Conservation (phyloP, 2,797 vertebrate species). For the Malurus leucopterus region DNA sequence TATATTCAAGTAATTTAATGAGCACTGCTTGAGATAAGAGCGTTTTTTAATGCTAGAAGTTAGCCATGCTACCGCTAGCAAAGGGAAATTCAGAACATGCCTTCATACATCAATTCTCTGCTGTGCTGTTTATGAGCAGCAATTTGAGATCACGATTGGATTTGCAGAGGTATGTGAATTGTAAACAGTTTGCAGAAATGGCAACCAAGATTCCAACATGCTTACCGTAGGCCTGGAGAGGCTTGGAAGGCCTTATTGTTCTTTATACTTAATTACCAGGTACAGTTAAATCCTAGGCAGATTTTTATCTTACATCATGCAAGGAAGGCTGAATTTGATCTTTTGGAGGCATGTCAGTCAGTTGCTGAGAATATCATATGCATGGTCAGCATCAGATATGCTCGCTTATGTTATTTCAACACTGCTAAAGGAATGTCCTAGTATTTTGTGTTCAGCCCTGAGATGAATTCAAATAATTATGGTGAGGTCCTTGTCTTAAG, state of each 20-base stretch:
- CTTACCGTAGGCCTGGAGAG: conserved; percentile 4
- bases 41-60: not conserved
- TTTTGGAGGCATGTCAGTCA: conserved; percentile 53
- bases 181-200: conserved; percentile 66
- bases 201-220: conserved; percentile 42
- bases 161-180: conserved; percentile 52
- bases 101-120: conserved; percentile 23
- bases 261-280: conserved; percentile 56
- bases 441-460: not conserved
- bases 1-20: not conserved
- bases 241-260: conserved; percentile 54
- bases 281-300: conserved; percentile 63
- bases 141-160: conserved; percentile 58
- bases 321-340: conserved; percentile 59
- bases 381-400: conserved; percentile 51
- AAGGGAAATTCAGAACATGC: conserved; percentile 40
- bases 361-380: conserved; percentile 43
- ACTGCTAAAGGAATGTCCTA: conserved; percentile 29
- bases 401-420: conserved; percentile 41
- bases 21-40: not conserved
- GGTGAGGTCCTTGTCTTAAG: not conserved
- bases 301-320: conserved; percentile 58
- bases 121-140: conserved; percentile 62
- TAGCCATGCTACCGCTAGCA: not conserved
- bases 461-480: not conserved